Evolutionary conservation across 1,140 invertebrate species (phyloP).

Genomic region (Caenorhabditis latens): DNA sequence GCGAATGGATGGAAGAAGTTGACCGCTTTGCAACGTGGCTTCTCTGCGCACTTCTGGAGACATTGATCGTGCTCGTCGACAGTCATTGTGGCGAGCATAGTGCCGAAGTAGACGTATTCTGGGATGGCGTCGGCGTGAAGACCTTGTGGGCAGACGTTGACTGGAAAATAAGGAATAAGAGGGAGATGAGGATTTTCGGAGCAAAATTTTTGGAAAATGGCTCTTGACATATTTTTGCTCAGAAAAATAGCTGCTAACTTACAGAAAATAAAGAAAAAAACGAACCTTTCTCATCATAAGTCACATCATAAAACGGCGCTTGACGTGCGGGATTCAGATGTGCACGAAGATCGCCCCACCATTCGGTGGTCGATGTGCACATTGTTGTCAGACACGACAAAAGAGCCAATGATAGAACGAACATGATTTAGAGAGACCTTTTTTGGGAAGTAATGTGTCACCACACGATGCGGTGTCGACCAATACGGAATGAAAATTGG

Average conservation of each 20-base stretch:
- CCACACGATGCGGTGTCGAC: constrained; percentile 19
- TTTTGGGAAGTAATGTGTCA: not conserved
- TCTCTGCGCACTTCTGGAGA: constrained; percentile 71
- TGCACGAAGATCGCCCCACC: constrained; percentile 76
- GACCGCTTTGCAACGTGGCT: constrained; percentile 73
- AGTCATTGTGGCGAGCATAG: constrained; percentile 74
- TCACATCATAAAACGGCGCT: constrained; percentile 76
- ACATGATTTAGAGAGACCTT: not conserved
- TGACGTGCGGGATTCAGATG: constrained; percentile 73
- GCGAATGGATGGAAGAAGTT: constrained; percentile 75
- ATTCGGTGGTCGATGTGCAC: constrained; percentile 74
- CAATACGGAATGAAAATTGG: constrained; percentile 24
- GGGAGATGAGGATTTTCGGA: not conserved
- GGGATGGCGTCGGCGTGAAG: constrained; percentile 75
- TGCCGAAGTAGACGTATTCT: constrained; percentile 77
- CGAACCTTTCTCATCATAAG: constrained; percentile 75
- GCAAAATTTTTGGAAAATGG: not conserved
- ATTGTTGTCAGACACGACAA: not conserved
- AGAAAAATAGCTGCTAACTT: not conserved
- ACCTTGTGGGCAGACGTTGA: constrained; percentile 72
- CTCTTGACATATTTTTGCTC: not conserved
- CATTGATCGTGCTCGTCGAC: constrained; percentile 74
- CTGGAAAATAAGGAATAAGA: constrained; percentile 13
- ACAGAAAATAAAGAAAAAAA: not conserved
- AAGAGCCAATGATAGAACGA: not conserved